Conservation (phyloP, 2,888 invertebrate genomes). For the Lutraria lutraria region DNA sequence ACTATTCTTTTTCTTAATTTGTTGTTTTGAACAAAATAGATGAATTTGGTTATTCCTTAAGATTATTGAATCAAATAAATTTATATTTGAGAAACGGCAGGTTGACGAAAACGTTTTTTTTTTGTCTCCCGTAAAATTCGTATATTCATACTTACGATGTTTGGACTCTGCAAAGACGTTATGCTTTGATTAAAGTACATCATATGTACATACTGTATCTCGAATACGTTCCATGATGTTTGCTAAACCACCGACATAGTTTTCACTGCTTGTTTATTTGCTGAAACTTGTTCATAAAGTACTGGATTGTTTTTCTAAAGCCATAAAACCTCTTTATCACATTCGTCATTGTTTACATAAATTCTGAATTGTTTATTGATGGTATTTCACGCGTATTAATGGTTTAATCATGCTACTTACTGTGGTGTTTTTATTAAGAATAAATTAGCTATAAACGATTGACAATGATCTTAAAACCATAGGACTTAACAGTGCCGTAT, state of each 20-base stretch:
- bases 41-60: too few relatives aligned
- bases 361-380: conserved; percentile 26
- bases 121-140: too few relatives aligned
- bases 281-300: conserved; percentile 16
- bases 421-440: not conserved
- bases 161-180: too few relatives aligned
- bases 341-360: not conserved
- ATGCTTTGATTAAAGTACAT: too few relatives aligned
- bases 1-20: too few relatives aligned
- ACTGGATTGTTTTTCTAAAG: conserved; percentile 6
- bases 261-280: not conserved
- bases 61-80: too few relatives aligned
- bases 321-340: conserved; percentile 25
- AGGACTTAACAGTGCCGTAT: too few relatives aligned
- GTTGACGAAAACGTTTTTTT: too few relatives aligned
- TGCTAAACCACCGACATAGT: conserved; percentile 34
- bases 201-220: too few relatives aligned
- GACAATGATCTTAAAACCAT: not conserved
- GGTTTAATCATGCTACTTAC: not conserved
- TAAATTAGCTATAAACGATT: not conserved
- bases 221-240: not conserved
- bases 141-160: too few relatives aligned
- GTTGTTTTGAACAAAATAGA: too few relatives aligned
- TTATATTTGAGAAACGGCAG: too few relatives aligned
- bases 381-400: not conserved